Base-by-base conservation (phyloP, 2,888 invertebrate genomes). In the Cataglyphis albicans region DNA sequence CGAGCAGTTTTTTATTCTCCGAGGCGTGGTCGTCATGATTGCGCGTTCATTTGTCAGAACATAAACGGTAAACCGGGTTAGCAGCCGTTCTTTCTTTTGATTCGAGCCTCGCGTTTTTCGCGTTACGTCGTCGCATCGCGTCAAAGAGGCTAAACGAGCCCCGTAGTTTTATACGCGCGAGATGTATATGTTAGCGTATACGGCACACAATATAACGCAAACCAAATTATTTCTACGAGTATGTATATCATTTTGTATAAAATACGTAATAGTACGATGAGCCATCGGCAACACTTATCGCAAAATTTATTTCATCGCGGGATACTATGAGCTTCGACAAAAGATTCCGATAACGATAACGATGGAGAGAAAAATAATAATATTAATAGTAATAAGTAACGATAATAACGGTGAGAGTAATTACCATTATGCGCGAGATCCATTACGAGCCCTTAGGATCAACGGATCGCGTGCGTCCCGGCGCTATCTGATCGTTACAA, bases 401-500 rank as follows among this genome's bases (percentile, higher is more conserved):
- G 78, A 70, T 70, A 80, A 70, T 59, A 61, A 80, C 78, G 44
- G 70, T 59, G 78, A 52, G n/a, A n/a, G 78, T 70, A 80, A 80
- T 80, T 80, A 70, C 44, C 44, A 59, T 61, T 70, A 38, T 52
- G 52, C 59, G 78, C 78, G 44, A 35, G 78, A 80, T 80, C 78
- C 70, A 80, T 80, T 80, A 80, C 59, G 70, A 61, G 35, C 78
- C 70, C 59, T 80, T 70, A 59, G 44, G 70, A 80, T 80, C 78
- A 70, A 7, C 59, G 78, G 78, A 70, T 80, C 78, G 78, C 78
- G 78, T 80, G 78, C 78, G 70, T 80, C 35, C 48, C 78, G 70
- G 18, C 70, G 78, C 70, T 80, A 80, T 80, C 78, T 80, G 78
- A 80, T 80, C 70, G 78, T 80, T 80, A 80, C 78, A 70, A 80